Conservation (phyloP, 2,888 invertebrate genomes). For the Orthosia incerta region DNA sequence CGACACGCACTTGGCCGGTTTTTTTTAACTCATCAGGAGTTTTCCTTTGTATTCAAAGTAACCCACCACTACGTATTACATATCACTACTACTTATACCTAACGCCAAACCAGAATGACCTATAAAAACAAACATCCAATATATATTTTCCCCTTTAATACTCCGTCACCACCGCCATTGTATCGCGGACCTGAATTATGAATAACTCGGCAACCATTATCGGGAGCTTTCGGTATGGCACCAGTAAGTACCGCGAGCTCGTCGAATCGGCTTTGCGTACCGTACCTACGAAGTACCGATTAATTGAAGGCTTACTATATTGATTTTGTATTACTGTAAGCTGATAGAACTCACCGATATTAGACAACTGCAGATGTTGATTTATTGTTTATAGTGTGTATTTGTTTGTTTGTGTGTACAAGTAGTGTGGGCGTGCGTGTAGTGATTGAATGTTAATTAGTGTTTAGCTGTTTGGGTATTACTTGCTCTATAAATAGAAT, state of each 20-base stretch:
- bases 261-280: conserved; percentile 76
- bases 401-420: conserved; percentile 59
- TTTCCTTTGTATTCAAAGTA: no score
- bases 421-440: conserved; percentile 45
- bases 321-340: conserved; percentile 89
- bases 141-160: conserved; percentile 18
- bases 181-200: conserved; percentile 65
- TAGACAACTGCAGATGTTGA: conserved; percentile 77
- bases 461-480: conserved; percentile 18
- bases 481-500: background rate
- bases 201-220: conserved; percentile 76
- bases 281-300: conserved; percentile 72
- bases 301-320: conserved; percentile 86
- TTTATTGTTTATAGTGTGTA: conserved; percentile 79
- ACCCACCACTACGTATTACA: background rate
- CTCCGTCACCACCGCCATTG: conserved; percentile 32
- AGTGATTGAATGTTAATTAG: conserved; percentile 47
- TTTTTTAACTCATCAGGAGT: no score
- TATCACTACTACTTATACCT: background rate
- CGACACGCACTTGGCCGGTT: no score
- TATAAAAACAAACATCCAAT: conserved; percentile 6
- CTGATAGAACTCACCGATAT: conserved; percentile 80
- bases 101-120: background rate
- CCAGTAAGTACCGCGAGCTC: conserved; percentile 70
- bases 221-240: conserved; percentile 66